Conservation (phyloP, 2,113 vertebrate genomes). For the Xiphias gladius region DNA sequence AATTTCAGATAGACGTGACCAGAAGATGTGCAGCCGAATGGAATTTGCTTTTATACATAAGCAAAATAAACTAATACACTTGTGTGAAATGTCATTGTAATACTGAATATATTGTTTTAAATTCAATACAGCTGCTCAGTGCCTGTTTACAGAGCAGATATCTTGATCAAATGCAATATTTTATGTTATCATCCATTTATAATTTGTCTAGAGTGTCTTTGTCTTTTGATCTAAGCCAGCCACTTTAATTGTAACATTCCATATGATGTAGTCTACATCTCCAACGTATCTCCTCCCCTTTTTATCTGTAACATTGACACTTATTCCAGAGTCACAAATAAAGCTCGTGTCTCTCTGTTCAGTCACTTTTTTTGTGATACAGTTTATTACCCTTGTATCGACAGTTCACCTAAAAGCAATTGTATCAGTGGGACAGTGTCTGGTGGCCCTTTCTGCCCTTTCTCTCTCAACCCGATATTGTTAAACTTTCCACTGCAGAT, state of each 20-base stretch:
- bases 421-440: not conserved
- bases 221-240: constrained; percentile 55
- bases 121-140: constrained; percentile 57
- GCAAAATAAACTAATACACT: constrained; percentile 50
- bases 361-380: constrained; percentile 30
- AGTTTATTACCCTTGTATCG: constrained; percentile 40
- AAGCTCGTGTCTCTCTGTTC: constrained; percentile 67
- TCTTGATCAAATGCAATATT: constrained; percentile 77
- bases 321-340: constrained; percentile 75
- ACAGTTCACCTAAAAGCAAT: not conserved
- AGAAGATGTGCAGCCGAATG: constrained; percentile 38
- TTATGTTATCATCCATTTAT: constrained; percentile 53
- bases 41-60: constrained; percentile 56
- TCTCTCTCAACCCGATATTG: constrained; percentile 10
- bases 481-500: constrained; percentile 6
- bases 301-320: constrained; percentile 67
- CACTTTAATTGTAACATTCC: constrained; percentile 80
- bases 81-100: constrained; percentile 48
- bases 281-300: constrained; percentile 41
- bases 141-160: constrained; percentile 58
- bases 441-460: not conserved
- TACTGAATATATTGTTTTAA: constrained; percentile 57
- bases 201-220: constrained; percentile 50
- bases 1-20: constrained; percentile 29
- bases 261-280: constrained; percentile 62